phyloP scores from a whole-genome alignment of 1,140 invertebrate genomes.

The Drosophila lacertosa region DNA sequence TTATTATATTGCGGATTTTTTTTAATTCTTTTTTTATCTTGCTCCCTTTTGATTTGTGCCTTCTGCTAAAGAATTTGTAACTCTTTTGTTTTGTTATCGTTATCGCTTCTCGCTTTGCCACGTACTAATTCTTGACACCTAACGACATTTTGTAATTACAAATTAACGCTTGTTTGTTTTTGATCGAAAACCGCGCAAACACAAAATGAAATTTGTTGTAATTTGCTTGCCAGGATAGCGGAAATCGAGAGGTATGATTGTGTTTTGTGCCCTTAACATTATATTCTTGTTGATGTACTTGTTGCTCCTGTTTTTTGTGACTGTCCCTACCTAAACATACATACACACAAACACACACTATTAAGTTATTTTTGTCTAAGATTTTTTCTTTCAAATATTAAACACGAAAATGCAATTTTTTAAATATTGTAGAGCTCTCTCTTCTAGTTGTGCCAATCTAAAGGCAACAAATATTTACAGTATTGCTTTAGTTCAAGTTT shows the following conservation, averaged over 20 bases:
- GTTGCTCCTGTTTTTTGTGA: constrained; percentile 1
- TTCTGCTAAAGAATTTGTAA: constrained; percentile 1
- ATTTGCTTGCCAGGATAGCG: constrained; percentile 84
- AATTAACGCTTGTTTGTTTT: constrained; percentile 80
- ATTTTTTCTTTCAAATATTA: not conserved
- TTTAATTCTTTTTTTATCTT: constrained; percentile 8
- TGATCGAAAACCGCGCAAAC: constrained; percentile 76
- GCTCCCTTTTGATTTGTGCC: constrained; percentile 45
- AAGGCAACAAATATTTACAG: not conserved
- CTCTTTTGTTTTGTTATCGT: constrained; percentile 19
- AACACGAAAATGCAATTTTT: not conserved
- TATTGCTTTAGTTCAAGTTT: constrained; percentile 1
- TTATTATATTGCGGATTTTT: constrained; percentile 5
- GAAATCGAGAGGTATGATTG: constrained; percentile 84
- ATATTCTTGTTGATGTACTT: constrained; percentile 26
- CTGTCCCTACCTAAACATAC: not conserved
- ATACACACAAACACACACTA: not conserved
- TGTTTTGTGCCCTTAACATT: constrained; percentile 52
- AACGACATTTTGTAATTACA: constrained; percentile 53
- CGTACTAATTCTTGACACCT: constrained; percentile 24
- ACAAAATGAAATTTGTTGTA: constrained; percentile 84
- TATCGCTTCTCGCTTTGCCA: constrained; percentile 35
- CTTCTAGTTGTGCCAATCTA: constrained; percentile 1
- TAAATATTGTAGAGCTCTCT: not conserved
- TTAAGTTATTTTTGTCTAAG: not conserved